Base-by-base conservation (phyloP, 2,797 vertebrate species). In the Anguilla megastoma region DNA sequence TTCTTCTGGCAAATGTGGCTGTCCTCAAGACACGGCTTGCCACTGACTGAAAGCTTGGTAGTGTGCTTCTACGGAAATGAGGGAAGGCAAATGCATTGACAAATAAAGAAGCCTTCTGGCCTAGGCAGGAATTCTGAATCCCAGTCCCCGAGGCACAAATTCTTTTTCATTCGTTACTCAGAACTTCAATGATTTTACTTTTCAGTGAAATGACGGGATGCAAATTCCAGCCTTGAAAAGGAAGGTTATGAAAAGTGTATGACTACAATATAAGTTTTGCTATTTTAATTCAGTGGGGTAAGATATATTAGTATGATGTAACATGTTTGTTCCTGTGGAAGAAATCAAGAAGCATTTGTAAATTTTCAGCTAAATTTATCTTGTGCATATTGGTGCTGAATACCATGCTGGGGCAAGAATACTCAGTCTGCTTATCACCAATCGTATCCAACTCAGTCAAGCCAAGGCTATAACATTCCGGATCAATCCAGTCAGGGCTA, bases 1-100 rank as follows among this genome's bases (percentile, higher is more conserved):
- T 83, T 54, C 27, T 84, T 91, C 90, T 89, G 89, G 91, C 90
- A 91, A 89, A 90, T 85, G 80, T 90, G 27, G 58, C 92, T 90
- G 89, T 87, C 86, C 90, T 95, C 95, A 95, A 94, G 95, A 94
- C 94, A 60, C 90, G 89, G 92, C 95, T 94, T 95, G 95, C 94
- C 95, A 94, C 91, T 96, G 45, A 93, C 93, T 90, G 85, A 91
- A 91, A 94, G 94, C 92, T 91, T 92, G 92, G 92, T 87, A 87
- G 88, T 80, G 18, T 93, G 91, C 93, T 94, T 93, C 94, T 93
- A 95, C 88, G 91, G 63, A 86, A 74, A 58, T 16, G 45, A 84
- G 86, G 85, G 87, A 90, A 89, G 86, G 89, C 90, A 92, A 95
- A 94, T 92, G 89, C 90, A 92, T 93, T 93, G 90, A 92, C 90